Percentiles rank a stretch among this genome's conserved stretches.
Conservation (phyloP, 2,888 invertebrate species). For the Cosmorhoe ocellata region DNA sequence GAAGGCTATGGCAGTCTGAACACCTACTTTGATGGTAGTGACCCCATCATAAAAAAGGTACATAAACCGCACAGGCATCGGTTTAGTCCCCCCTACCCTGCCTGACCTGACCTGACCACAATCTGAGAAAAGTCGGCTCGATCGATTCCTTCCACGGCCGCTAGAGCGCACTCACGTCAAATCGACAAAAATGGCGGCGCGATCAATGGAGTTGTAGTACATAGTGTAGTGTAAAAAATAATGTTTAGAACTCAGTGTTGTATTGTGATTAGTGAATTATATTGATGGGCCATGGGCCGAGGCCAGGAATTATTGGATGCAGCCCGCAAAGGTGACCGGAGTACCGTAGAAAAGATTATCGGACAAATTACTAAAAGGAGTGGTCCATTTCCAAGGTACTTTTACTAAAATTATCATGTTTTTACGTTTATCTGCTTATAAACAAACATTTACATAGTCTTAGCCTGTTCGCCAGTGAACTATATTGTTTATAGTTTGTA, state of each 20-base stretch:
- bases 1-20: too few species aligned
- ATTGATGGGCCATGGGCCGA: conserved; percentile 91
- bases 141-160: conserved; percentile 68
- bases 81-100: too few species aligned
- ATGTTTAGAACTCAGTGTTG: conserved; percentile 73
- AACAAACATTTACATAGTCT: neutral
- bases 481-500: neutral
- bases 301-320: conserved; percentile 98
- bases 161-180: conserved; percentile 68
- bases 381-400: conserved; percentile 96
- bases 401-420: conserved; percentile 52
- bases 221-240: conserved; percentile 75
- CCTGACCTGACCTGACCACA: too few species aligned
- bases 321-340: conserved; percentile 94
- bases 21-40: too few species aligned
- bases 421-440: conserved; percentile 18
- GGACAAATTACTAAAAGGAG: conserved; percentile 94
- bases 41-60: too few species aligned
- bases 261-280: conserved; percentile 69
- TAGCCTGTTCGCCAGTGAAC: neutral
- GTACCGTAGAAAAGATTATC: conserved; percentile 94
- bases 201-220: conserved; percentile 90
- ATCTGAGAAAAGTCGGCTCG: neutral
- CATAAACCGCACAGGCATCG: too few species aligned
- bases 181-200: conserved; percentile 85